Conservation (phyloP, 2,113 vertebrate species). For the Brachirus orientalis region DNA sequence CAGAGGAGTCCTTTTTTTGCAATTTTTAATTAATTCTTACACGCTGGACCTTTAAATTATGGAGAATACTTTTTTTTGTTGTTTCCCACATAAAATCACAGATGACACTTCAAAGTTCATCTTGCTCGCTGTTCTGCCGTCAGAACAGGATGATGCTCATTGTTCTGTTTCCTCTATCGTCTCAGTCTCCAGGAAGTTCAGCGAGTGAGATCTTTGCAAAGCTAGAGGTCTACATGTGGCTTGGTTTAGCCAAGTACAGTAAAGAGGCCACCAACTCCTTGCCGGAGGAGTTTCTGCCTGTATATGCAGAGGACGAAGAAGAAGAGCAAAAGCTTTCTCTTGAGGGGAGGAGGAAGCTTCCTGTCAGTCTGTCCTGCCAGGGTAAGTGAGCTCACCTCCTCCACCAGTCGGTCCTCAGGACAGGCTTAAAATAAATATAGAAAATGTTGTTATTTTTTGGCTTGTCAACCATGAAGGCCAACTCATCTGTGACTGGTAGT, state of each 20-base stretch:
- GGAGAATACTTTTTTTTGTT: too few species aligned
- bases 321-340: slow-evolving; percentile 9
- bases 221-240: slow-evolving; percentile 93
- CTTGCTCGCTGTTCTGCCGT: not conserved
- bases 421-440: too few species aligned
- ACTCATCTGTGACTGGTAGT: too few species aligned
- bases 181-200: slow-evolving; percentile 82
- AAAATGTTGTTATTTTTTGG: too few species aligned
- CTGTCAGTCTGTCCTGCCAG: slow-evolving; percentile 83
- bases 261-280: slow-evolving; percentile 86
- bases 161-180: not conserved
- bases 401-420: not conserved
- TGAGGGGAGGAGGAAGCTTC: slow-evolving; percentile 59
- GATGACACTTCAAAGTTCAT: too few species aligned
- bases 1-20: too few species aligned
- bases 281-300: slow-evolving; percentile 85
- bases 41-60: too few species aligned
- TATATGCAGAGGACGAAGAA: slow-evolving; percentile 73
- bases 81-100: too few species aligned
- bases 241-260: slow-evolving; percentile 87
- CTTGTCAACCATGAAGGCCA: too few species aligned
- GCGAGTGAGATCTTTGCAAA: slow-evolving; percentile 90
- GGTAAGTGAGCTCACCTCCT: slow-evolving; percentile 70
- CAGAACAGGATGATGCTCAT: too few species aligned
- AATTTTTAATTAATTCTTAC: too few species aligned